Base-by-base conservation (phyloP, 2,113 vertebrate genomes). In the Rhadina sibilatrix region DNA sequence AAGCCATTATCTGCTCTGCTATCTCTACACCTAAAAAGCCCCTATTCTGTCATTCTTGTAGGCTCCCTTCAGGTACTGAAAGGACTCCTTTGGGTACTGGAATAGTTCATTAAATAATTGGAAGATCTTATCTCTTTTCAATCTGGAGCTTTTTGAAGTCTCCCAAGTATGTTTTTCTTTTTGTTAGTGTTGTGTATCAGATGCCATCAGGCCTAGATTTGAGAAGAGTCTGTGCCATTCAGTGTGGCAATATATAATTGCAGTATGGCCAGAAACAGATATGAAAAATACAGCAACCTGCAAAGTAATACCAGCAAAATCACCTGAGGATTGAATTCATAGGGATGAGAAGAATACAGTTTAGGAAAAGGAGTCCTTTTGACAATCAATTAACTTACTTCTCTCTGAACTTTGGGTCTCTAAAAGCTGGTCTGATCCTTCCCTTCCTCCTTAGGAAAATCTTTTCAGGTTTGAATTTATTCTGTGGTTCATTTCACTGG, bases 1-100 rank as follows among this genome's bases (percentile, higher is more conserved):
- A 82, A 46, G 23, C 5, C 60, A n/a, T 75, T 38, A 25, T 19
- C 27, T 8, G 10, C 60, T 35, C 6, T 27, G 10, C 12, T 49
- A 11, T 16, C 18, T 12, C 30, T 27, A 15, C 21, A 20, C 0
- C 0, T 4, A 11, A 49, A 47, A 47, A 31, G 15, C 15, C 8
- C 10, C 19, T 46, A 16, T 52, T 59, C n/a, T 30, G 8, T 31
- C 25, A 33, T 44, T 44, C 4, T 69, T 33, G 8, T 42, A 35
- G 27, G 10, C 6, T 83, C 17, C 14, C 25, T 40, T 83, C 53
- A 61, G 38, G n/a, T 40, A 15, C 25, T 57, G 40, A 47, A 56
- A 49, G 3, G 14, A 49, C 5, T 5, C 5, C 16, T 72, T 49
- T 0, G 0, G 6, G 5, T 64, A 14, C 2, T 40, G 38, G 25